These are phyloP conservation scores for Dioctria rufipes DNA, from an alignment of 2,888 invertebrate species.

Conservation along the genomic window DNA sequence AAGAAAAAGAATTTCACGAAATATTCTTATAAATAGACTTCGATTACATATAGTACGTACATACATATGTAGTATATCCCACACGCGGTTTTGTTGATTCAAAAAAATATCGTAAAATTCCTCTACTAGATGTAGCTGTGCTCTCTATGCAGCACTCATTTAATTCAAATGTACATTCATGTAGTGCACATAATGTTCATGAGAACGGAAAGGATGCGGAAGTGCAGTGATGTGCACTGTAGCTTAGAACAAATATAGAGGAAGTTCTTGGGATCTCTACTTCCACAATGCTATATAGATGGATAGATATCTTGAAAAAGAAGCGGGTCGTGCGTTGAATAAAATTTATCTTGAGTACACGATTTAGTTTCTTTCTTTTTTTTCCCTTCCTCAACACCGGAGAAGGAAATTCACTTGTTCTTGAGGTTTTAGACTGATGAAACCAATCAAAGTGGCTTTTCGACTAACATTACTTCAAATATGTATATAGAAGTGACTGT, in stretches of 20 bases:
- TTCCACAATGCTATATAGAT: background rate
- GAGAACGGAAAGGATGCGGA: constrained; percentile 3
- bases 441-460: constrained; percentile 25
- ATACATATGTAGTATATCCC: too few relatives aligned
- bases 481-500: background rate
- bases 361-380: background rate
- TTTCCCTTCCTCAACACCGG: background rate
- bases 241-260: background rate
- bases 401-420: constrained; percentile 18
- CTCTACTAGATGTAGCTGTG: background rate
- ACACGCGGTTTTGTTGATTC: constrained; percentile 4
- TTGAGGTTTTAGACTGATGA: constrained; percentile 21
- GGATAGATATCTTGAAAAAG: constrained; percentile 15
- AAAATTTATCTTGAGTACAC: background rate
- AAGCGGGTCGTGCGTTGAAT: constrained; percentile 13
- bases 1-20: background rate
- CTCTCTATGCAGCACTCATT: background rate
- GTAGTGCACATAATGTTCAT: background rate
- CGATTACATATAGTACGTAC: constrained; percentile 9
- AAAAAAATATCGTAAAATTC: constrained; percentile 1
- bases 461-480: background rate
- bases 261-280: constrained; percentile 2
- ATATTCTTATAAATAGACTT: constrained; percentile 37
- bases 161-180: constrained; percentile 23
- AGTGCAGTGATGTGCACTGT: constrained; percentile 11